Percentiles rank a stretch among this genome's conserved stretches.
Conservation (phyloP, 2,888 invertebrate genomes). For the Brachypterus glaber region DNA sequence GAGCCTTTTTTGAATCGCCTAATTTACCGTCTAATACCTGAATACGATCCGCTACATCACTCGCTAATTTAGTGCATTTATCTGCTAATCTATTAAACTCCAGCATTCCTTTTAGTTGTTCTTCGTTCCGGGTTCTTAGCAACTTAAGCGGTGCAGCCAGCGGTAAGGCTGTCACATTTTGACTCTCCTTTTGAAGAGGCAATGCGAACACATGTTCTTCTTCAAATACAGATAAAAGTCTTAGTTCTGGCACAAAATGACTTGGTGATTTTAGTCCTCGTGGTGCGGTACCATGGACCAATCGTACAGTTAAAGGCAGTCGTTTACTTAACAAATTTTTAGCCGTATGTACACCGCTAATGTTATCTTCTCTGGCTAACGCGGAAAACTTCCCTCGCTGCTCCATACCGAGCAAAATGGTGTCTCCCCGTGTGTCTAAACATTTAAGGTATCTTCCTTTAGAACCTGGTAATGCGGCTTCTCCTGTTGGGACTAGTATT, state of each 20-base stretch:
- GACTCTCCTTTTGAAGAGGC: constrained; percentile 71
- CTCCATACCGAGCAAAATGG: constrained; percentile 72
- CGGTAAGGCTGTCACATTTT: constrained; percentile 71
- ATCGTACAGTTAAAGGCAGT: constrained; percentile 82
- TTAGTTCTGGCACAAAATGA: constrained; percentile 76
- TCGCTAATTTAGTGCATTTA: constrained; percentile 62
- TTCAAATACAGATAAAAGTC: constrained; percentile 75
- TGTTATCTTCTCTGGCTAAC: constrained; percentile 85
- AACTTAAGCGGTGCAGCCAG: constrained; percentile 78
- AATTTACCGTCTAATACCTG: constrained; percentile 68
- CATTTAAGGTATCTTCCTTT: constrained; percentile 79
- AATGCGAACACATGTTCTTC: constrained; percentile 79
- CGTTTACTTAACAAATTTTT: constrained; percentile 80
- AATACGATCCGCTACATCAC: constrained; percentile 70
- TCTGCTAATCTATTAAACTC: constrained; percentile 72
- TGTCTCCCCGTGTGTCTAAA: constrained; percentile 75
- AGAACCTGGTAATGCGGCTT: constrained; percentile 54
- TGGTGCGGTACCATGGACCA: constrained; percentile 85
- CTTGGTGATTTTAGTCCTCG: constrained; percentile 71
- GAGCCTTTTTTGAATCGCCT: constrained; percentile 49
- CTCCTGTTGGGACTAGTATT: constrained; percentile 69
- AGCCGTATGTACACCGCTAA: constrained; percentile 89
- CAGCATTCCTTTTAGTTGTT: constrained; percentile 54
- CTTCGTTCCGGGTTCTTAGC: constrained; percentile 72
- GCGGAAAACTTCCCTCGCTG: constrained; percentile 88